Conservation (phyloP, 2,888 invertebrate genomes). For the Trachelus stipa region DNA sequence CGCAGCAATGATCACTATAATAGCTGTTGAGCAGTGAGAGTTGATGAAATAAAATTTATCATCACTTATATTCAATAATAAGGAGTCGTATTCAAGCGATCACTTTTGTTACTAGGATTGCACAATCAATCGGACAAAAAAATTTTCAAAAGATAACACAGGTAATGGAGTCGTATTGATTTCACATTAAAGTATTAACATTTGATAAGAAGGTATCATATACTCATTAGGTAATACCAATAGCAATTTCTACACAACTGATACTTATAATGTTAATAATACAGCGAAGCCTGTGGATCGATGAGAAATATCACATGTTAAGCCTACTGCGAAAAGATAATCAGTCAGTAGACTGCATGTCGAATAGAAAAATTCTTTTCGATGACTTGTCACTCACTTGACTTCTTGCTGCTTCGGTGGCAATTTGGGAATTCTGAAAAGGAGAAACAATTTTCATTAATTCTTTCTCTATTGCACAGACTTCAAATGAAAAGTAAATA, state of each 20-base stretch:
- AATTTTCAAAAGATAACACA: neutral
- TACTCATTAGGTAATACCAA: neutral
- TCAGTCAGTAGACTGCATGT: neutral
- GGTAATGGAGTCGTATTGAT: neutral
- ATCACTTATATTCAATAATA: neutral
- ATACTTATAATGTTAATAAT: neutral
- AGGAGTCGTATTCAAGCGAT: neutral
- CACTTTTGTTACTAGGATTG: neutral
- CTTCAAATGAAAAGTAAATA: neutral
- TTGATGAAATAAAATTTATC: neutral
- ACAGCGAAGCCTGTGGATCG: neutral
- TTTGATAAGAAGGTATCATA: neutral
- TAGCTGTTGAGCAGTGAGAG: neutral
- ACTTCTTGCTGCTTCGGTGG: neutral
- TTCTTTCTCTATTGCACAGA: neutral
- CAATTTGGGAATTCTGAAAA: neutral
- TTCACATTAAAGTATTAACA: neutral
- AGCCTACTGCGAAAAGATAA: neutral
- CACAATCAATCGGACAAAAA: neutral
- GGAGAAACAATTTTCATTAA: neutral
- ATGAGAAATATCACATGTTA: neutral
- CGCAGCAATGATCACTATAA: neutral
- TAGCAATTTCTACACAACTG: neutral
- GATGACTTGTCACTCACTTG: neutral
- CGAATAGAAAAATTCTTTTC: no score